These are phyloP conservation scores for Craseonycteris thonglongyai DNA, from an alignment of 2,113 vertebrate genomes.

Conservation along the genomic window DNA sequence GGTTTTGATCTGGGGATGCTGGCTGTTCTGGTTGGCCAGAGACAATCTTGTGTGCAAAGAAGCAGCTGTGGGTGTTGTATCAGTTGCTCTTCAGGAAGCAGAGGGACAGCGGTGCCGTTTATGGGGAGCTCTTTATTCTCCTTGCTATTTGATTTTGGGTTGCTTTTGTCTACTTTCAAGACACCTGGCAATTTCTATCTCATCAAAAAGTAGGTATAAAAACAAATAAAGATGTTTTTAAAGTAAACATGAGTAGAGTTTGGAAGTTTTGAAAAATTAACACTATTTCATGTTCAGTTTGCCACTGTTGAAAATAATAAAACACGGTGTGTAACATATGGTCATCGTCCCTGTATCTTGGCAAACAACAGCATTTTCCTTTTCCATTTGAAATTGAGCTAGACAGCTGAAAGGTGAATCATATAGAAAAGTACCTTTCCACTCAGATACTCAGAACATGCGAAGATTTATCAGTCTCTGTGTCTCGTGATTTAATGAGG, in stretches of 20 bases:
- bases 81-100: constrained; percentile 51
- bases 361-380: constrained; percentile 37
- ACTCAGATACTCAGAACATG: constrained; percentile 27
- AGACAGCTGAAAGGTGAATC: constrained; percentile 2
- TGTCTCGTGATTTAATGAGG: constrained; percentile 1
- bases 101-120: neutral
- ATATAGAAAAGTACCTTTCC: constrained; percentile 44
- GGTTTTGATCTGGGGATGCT: constrained; percentile 41
- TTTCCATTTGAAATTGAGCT: constrained; percentile 33
- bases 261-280: constrained; percentile 36
- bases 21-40: constrained; percentile 56
- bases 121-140: neutral
- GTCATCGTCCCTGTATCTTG: constrained; percentile 35
- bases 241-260: neutral
- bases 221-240: neutral
- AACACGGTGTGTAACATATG: neutral
- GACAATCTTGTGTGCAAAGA: neutral
- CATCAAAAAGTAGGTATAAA: neutral
- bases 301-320: constrained; percentile 19
- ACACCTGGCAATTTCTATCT: constrained; percentile 9
- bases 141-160: constrained; percentile 10
- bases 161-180: constrained; percentile 19
- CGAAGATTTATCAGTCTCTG: constrained; percentile 19
- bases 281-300: neutral
- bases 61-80: constrained; percentile 61